A percentile compares a stretch with the other conserved stretches of the same genome.
Evolutionary conservation across 2,888 invertebrate species (phyloP).

Genomic region (Hemicrepidius hirtus): DNA sequence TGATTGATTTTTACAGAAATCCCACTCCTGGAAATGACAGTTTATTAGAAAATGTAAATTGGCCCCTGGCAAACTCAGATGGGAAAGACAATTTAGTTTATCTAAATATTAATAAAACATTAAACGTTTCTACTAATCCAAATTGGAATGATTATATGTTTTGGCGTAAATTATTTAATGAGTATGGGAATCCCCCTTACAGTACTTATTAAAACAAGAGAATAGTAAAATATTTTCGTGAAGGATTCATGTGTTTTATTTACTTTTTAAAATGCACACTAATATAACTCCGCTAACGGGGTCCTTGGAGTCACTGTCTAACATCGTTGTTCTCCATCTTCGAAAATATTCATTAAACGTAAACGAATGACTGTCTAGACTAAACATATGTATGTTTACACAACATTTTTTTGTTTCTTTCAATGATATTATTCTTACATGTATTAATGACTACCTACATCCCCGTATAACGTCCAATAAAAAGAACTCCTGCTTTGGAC

Average conservation of each 20-base stretch:
- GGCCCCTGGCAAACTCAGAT: constrained; percentile 36
- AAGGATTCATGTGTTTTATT: no score
- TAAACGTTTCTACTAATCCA: constrained; percentile 62
- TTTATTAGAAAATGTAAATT: constrained; percentile 46
- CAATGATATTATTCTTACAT: no score
- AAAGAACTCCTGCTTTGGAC: neutral
- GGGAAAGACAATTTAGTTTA: constrained; percentile 31
- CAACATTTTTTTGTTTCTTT: no score
- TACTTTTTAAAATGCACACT: no score
- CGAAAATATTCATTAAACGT: no score
- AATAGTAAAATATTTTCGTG: no score
- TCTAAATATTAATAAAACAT: constrained; percentile 46
- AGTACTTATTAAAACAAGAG: constrained; percentile 46
- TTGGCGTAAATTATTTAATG: constrained; percentile 50
- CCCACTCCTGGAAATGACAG: constrained; percentile 48
- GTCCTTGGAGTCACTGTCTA: no score
- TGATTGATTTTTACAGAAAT: constrained; percentile 44
- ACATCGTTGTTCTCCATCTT: no score
- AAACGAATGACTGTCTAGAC: no score
- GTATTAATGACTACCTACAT: no score
- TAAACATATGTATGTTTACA: no score
- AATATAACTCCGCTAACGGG: no score
- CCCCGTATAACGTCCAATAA: neutral
- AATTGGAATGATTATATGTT: constrained; percentile 61
- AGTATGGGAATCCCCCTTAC: constrained; percentile 52